Evolutionary conservation across 2,113 vertebrate species (phyloP).

Genomic region (Microcebus murinus): DNA sequence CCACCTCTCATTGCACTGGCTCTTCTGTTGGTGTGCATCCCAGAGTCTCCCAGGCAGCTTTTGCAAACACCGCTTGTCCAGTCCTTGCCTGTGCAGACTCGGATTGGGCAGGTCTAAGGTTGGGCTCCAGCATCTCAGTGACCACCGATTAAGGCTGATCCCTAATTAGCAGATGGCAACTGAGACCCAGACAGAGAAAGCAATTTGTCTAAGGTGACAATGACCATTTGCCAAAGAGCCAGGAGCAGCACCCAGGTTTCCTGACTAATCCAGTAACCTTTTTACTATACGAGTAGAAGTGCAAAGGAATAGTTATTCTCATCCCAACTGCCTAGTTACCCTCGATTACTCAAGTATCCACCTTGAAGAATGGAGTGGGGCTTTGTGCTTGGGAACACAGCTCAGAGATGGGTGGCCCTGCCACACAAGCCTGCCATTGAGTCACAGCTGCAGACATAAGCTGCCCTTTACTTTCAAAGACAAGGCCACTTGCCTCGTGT

Average conservation of each 20-base stretch:
- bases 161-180: neutral
- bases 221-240: neutral
- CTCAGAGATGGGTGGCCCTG: neutral
- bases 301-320: neutral
- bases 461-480: neutral
- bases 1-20: neutral
- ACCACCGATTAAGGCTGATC: neutral
- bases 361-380: neutral
- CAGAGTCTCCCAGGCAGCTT: neutral
- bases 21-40: fast-evolving
- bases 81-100: neutral
- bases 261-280: neutral
- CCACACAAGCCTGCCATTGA: neutral
- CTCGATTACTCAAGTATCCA: neutral
- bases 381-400: neutral
- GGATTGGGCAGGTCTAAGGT: neutral
- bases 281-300: neutral
- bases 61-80: neutral
- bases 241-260: neutral
- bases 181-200: neutral
- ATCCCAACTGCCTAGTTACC: neutral
- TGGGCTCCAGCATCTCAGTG: neutral
- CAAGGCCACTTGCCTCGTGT: neutral
- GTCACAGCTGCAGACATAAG: neutral
- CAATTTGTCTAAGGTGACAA: neutral